These are phyloP conservation scores for Zaprionus inermis DNA, from an alignment of 1,140 invertebrate genomes.

Conservation along the genomic window DNA sequence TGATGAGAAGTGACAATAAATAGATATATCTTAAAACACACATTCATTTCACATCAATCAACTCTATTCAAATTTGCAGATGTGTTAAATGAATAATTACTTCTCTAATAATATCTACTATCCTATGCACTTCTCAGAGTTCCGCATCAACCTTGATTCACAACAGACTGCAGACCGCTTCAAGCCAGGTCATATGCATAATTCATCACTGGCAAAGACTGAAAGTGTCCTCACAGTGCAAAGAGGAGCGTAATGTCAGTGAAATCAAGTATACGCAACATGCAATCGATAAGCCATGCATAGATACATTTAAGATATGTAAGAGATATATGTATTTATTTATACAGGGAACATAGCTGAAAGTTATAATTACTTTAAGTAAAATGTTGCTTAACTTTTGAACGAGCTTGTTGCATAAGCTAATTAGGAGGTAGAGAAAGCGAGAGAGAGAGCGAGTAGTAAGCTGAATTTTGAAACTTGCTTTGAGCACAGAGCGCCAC, in stretches of 20 bases:
- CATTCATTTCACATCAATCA: too few species aligned
- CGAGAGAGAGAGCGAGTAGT: background rate
- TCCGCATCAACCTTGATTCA: background rate
- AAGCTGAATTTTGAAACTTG: slow-evolving; percentile 1
- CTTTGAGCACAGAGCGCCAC: too few species aligned
- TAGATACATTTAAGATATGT: background rate
- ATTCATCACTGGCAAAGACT: slow-evolving; percentile 37
- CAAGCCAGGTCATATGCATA: slow-evolving; percentile 23
- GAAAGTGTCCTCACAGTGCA: slow-evolving; percentile 1
- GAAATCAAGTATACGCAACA: background rate
- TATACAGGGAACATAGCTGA: background rate
- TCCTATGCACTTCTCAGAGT: background rate
- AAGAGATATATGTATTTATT: background rate
- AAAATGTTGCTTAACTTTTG: slow-evolving; percentile 5
- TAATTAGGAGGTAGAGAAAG: background rate
- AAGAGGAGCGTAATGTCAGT: background rate
- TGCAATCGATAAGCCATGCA: slow-evolving; percentile 5
- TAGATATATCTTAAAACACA: too few species aligned
- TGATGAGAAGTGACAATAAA: too few species aligned
- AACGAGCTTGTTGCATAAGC: background rate
- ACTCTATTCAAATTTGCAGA: background rate
- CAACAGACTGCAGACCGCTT: background rate
- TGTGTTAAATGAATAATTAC: background rate
- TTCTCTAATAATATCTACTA: background rate
- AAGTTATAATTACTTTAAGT: slow-evolving; percentile 11